These are phyloP conservation scores for Mechanitis mazaeus DNA, from an alignment of 2,888 invertebrate genomes.

Conservation along the genomic window DNA sequence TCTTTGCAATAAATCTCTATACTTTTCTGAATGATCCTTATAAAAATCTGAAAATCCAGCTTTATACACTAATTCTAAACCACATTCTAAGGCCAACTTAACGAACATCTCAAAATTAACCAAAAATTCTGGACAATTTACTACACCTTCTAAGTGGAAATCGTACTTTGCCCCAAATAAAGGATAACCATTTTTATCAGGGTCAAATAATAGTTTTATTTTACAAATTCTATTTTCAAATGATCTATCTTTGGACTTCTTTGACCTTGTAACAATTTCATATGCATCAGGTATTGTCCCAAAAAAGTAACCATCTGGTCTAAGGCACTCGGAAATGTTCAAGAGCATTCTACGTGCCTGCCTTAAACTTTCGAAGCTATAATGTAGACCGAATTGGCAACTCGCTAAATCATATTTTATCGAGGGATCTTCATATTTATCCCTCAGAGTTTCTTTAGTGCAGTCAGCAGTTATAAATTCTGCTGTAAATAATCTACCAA, in stretches of 20 bases:
- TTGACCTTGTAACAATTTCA: conserved; percentile 88
- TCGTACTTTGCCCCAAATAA: conserved; percentile 97
- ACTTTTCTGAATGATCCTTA: conserved; percentile 72
- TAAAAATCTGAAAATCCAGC: conserved; percentile 89
- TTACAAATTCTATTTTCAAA: conserved; percentile 89
- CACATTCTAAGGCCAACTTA: conserved; percentile 83
- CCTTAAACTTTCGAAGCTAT: conserved; percentile 91
- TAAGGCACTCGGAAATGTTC: conserved; percentile 93
- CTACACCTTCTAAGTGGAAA: conserved; percentile 96
- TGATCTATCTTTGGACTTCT: conserved; percentile 71
- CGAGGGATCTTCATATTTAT: conserved; percentile 86
- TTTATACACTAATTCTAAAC: conserved; percentile 81
- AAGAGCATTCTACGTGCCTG: conserved; percentile 95
- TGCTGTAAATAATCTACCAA: conserved; percentile 81
- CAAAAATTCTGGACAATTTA: conserved; percentile 98
- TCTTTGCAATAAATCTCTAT: conserved; percentile 79
- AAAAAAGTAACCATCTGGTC: conserved; percentile 95
- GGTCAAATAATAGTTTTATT: conserved; percentile 83
- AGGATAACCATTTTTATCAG: conserved; percentile 78
- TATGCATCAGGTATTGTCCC: conserved; percentile 97
- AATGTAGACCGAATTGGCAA: conserved; percentile 99
- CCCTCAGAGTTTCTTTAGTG: conserved; percentile 86
- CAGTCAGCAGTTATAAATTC: conserved; percentile 96
- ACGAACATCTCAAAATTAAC: conserved; percentile 93
- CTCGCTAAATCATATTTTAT: conserved; percentile 92